Evolutionary conservation across 2,888 invertebrate species (phyloP), one percentile per base, ranked within the genome.

Genomic region (Capitulum mitella): DNA sequence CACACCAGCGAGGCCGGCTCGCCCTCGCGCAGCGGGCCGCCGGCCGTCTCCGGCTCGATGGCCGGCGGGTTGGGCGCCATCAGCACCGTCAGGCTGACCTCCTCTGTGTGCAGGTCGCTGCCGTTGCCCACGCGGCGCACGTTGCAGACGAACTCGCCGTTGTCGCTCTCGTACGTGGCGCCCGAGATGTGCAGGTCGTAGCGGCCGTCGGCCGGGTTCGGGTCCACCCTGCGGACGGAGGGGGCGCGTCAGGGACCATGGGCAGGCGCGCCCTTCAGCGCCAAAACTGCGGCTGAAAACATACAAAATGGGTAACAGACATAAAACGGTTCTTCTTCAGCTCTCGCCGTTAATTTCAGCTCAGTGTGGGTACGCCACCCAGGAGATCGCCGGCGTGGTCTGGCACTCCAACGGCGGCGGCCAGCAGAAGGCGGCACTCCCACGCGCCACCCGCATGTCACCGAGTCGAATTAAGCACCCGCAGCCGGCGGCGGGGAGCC

Each of bases 151-250:
- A 95, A 97, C 84, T 91, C 90, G 78, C 95, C 96, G 86, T 95
- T 95, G 88, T 95, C 96, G 34, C 93, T 89, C 85, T 92, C 93
- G 87, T 95, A 97, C 78, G 93, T 92, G 77, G 95, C 94, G 85
- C 93, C 94, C 82, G 91, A 90, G 84, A 97, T 95, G 86, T 92
- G 89, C 83, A 97, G 89, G 87, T 97, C 95, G 88, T 96, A 97
- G 61, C 91, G 90, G 80, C 97, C 96, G 81, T 91, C 90, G 80
- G 89, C 89, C 70, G 94, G 93, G 82, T 43, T 43, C 43, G 77
- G 48, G 80, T 79, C 79, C 81, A 79, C 79, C 19, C 48, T n/a
- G 37, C 29, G 51, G 40, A 29, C 1, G 19, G 29, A 12, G 40
- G 40, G 32, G n/a, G 16, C 22, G 46, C 19, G 22, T 8, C 48